phyloP scores from a whole-genome alignment of 1,140 invertebrate species.

The Panulirus ornatus region DNA sequence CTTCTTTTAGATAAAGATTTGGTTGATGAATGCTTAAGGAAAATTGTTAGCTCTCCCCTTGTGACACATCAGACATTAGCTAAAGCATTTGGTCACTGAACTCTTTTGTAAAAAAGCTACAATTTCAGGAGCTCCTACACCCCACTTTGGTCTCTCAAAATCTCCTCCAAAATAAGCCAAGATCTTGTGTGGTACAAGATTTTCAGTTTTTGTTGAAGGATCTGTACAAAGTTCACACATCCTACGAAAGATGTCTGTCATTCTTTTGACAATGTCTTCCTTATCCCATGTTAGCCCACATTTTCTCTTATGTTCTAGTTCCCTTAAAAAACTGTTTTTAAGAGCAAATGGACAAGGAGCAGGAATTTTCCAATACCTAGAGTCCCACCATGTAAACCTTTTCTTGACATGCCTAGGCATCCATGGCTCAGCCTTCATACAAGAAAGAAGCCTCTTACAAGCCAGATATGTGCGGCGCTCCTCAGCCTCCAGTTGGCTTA shows the following conservation, averaged over 20 bases:
- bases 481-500: neutral
- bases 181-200: neutral
- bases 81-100: neutral
- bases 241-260: neutral
- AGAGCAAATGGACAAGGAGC: neutral
- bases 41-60: too few species aligned
- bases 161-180: conserved; percentile 36
- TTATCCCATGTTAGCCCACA: neutral
- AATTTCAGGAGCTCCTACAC: conserved; percentile 23
- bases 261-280: neutral
- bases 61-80: too few species aligned
- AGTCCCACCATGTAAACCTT: conserved; percentile 15
- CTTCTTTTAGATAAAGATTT: too few species aligned
- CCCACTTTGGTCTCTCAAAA: conserved; percentile 15
- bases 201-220: neutral
- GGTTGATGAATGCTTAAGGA: too few species aligned
- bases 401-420: conserved; percentile 16
- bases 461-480: neutral
- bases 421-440: conserved; percentile 30
- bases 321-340: neutral
- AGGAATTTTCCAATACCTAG: neutral
- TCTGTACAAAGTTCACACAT: neutral
- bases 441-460: neutral
- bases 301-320: neutral
- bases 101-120: neutral